Conservation (phyloP, 2,888 invertebrate genomes). For the Diarsia dahlii region DNA sequence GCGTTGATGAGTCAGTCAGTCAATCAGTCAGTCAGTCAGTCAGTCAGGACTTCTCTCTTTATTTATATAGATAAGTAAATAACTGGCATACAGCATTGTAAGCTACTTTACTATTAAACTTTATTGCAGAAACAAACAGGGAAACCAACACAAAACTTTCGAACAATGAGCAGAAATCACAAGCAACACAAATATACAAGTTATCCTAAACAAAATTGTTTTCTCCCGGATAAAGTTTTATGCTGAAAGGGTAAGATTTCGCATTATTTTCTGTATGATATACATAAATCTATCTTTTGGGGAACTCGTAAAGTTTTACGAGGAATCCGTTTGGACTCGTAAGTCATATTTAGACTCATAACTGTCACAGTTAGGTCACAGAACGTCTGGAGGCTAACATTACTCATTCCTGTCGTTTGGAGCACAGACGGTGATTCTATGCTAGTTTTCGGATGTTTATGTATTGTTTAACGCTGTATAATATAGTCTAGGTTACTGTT, state of each 20-base stretch:
- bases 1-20: too few relatives aligned
- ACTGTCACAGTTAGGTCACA: conserved; percentile 54
- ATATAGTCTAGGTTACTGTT: too few relatives aligned
- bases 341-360: conserved; percentile 56
- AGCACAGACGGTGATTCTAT: conserved; percentile 11
- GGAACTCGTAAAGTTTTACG: conserved; percentile 59
- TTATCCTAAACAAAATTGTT: conserved; percentile 18
- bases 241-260: conserved; percentile 19
- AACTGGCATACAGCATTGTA: too few relatives aligned
- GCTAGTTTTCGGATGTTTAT: not conserved
- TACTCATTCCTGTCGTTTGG: conserved; percentile 27
- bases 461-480: too few relatives aligned
- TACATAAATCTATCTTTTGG: conserved; percentile 54
- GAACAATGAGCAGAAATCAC: not conserved
- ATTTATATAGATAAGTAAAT: too few relatives aligned
- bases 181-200: conserved; percentile 2
- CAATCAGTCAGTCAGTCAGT: too few relatives aligned
- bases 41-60: too few relatives aligned
- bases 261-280: conserved; percentile 43
- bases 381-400: conserved; percentile 41
- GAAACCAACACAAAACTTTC: not conserved
- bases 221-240: conserved; percentile 23
- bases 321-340: conserved; percentile 49
- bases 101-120: not conserved
- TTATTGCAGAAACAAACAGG: not conserved